Base-by-base conservation (phyloP, 1,140 invertebrate genomes). In the Drosophila ananassae region DNA sequence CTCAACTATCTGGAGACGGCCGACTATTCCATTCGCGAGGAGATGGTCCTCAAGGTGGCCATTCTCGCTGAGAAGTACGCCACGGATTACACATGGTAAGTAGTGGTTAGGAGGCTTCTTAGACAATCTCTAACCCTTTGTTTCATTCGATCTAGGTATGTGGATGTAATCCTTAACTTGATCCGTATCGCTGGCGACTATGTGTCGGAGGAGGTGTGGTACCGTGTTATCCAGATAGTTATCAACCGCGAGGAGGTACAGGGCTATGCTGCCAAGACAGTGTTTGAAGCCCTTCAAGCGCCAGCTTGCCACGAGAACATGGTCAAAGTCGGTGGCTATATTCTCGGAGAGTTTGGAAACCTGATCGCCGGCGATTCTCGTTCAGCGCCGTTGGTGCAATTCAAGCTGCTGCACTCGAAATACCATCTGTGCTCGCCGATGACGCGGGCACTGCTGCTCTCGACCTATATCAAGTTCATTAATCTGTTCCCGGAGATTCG, bases 301-400 rank as follows among this genome's bases (percentile, higher is more conserved):
- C 98, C 98, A 25, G 98, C 99, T 51, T 99, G 99, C 92, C 99
- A 99, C 93, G 99, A 99, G 93, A 99, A 99, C 92, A 99, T 99
- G 99, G 99, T 99, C 0, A 99, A 99, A 95, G 99, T 99, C 47
- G 99, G 99, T 55, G 99, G 98, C 25, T 99, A 99, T 84, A 99
- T 99, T 83, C 94, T 99, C 44, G 99, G 99, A 58, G 99, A 99
- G 93, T 99, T 99, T 94, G 99, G 99, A 28, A 99, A 99, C 93
- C 94, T 99, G 22, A 99, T 99, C 91, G 99, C 99, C 78, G 99
- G 99, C 9, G 99, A 99, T 93, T 97, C 98, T 59, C 94, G 99
- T 54, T 99, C 98, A 39, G 98, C 98, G 61, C 98, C 98, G 37
- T 93, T 96, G 76, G 97, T 99, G 69, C 98, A 99, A 93, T 99